phyloP scores from a whole-genome alignment of 2,888 invertebrate genomes.

The Chelonus formosanus region DNA sequence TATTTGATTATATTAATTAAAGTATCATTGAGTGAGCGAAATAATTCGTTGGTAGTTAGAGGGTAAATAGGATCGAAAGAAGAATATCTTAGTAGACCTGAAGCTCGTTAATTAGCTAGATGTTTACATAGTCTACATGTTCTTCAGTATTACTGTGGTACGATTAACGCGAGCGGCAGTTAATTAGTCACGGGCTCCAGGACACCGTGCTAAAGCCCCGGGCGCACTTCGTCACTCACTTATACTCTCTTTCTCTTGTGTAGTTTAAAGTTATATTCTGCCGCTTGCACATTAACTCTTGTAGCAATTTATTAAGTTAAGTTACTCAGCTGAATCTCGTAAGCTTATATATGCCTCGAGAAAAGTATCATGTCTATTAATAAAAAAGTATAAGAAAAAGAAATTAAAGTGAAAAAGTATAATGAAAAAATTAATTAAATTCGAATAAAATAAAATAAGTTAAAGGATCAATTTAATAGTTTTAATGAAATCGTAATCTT shows the following conservation, averaged over 20 bases:
- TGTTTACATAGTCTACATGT: constrained; percentile 53
- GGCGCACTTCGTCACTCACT: constrained; percentile 34
- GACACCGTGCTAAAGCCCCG: constrained; percentile 26
- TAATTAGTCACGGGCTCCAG: constrained; percentile 51
- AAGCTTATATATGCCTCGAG: background rate
- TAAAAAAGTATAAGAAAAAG: background rate
- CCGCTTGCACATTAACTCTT: constrained; percentile 3
- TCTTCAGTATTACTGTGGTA: constrained; percentile 38
- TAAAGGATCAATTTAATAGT: constrained; percentile 8
- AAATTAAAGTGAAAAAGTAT: background rate
- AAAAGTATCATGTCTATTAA: constrained; percentile 8
- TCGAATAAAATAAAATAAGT: constrained; percentile 1
- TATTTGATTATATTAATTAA: no score
- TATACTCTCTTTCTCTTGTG: constrained; percentile 29
- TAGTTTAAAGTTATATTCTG: constrained; percentile 12
- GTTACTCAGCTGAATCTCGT: constrained; percentile 1
- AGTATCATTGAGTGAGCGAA: no score
- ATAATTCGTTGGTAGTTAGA: no score
- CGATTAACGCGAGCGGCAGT: constrained; percentile 58
- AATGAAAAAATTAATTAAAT: constrained; percentile 13
- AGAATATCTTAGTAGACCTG: no score
- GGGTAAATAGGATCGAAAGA: no score
- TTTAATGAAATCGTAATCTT: constrained; percentile 23
- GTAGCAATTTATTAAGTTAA: constrained; percentile 8
- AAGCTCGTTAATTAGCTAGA: constrained; percentile 53